Conservation (phyloP, 2,113 vertebrate genomes). For the Muntiacus reevesi region DNA sequence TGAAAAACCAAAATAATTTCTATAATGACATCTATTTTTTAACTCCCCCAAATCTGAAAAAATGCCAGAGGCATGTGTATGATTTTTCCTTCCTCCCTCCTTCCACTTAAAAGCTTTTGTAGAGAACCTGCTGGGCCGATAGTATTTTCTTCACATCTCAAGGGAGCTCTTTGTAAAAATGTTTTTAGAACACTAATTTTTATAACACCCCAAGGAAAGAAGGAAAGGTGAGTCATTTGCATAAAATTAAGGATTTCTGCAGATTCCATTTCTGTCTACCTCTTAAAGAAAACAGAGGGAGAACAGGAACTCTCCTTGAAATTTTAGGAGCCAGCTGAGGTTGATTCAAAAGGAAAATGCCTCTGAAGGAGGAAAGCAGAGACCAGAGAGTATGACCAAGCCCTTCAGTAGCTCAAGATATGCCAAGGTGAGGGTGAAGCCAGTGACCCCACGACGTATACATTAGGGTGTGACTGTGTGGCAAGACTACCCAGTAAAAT, state of each 20-base stretch:
- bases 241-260: background rate
- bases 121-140: background rate
- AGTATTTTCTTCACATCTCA: background rate
- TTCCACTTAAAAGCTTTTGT: background rate
- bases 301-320: background rate
- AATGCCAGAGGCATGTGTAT: background rate
- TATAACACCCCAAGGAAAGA: background rate
- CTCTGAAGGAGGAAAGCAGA: background rate
- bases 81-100: background rate
- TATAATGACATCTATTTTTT: background rate
- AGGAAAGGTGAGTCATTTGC: background rate
- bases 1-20: background rate
- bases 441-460: fast-evolving
- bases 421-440: background rate
- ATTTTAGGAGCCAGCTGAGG: background rate
- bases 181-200: conserved; percentile 41
- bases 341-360: background rate
- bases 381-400: background rate
- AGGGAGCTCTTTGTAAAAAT: background rate
- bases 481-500: background rate
- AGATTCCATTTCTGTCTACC: background rate
- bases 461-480: fast-evolving
- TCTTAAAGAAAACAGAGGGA: background rate
- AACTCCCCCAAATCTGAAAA: background rate
- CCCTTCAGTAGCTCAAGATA: background rate